Evolutionary conservation across 2,888 invertebrate genomes (phyloP), one percentile per base, ranked within the genome.

Genomic region (Meteorus cinctellus): DNA sequence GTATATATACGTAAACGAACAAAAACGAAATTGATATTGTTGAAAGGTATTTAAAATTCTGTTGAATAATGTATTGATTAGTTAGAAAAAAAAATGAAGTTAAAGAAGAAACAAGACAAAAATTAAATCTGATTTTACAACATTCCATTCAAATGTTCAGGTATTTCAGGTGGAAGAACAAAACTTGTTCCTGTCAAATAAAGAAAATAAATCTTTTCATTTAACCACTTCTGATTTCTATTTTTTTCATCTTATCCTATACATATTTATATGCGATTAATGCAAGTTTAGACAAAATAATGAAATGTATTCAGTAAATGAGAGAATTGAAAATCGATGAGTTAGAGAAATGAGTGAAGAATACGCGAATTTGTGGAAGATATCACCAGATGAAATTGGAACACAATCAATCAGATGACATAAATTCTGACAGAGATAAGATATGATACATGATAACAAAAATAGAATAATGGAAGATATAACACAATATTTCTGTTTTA

Each of bases 101-200:
- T 48, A 48, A 14, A 48, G 16, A 48, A 48, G 16, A 16, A 4
- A n/a, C 10, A n/a, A 16, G 66, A 55, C 51, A 14, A 10, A 24
- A 41, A 27, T 41, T 8, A 55, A 59, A 34, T 14, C 34, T 19
- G 24, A 45, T 48, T 55, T 74, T 65, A 68, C 60, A 67, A 73
- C 67, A 67, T 74, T 74, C 67, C 73, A 74, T 67, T 36, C 16
- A 24, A 74, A 62, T 41, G 27, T n/a, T 29, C 29, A 69, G 24
- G 41, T 63, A 48, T 72, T 48, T 19, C 3, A 69, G 63, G 51
- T 69, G 69, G 63, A 60, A 69, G 16, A 24, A 41, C 29, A n/a
- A 19, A n/a, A 70, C 48, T 41, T 70, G 70, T 60, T 60, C 36
- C 31, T 69, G 55, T 31, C 34, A 69, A 55, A 34, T 12, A 69